Base-by-base conservation (phyloP, 2,888 invertebrate species). In the Galerucella pusilla region DNA sequence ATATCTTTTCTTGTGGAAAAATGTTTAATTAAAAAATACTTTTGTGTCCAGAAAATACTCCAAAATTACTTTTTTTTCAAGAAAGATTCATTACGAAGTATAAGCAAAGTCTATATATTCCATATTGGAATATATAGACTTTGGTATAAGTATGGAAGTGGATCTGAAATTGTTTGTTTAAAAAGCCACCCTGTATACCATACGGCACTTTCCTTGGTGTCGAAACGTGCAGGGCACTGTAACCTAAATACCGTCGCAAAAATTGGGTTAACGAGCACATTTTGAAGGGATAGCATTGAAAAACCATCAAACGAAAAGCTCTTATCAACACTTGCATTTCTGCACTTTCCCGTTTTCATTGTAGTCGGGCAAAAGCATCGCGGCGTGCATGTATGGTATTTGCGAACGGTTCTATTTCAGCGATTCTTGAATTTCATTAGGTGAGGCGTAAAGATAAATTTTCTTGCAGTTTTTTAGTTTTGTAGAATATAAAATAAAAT, bases 191-290 rank as follows among this genome's bases (percentile, higher is more conserved):
- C 35, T 61, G 35, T 61, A 61, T 61, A 61, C 2, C 57, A 20
- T 57, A 35, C 3, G 3, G 5, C 35, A 5, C 35, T 83, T 81
- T 82, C 84, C 83, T 84, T 84, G 84, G 85, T 84, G 79, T 82
- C 83, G 72, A 68, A 75, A 77, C 74, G 85, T 83, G 78, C 84
- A 77, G 76, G 82, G 83, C 81, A 85, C 86, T 80, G 80, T 83
- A 83, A 73, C 83, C 84, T 80, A 81, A 79, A 84, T 85, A 80
- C 80, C 78, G 42, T 65, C 54, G n/a, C 74, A 81, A 54, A 61
- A 75, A 80, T 78, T 83, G 78, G 83, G 84, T 82, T 83, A 83
- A 83, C 80, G 80, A 79, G 77, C 78, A 80, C 80, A 69, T 25
- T 12, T 46, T 63, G 46, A 28, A 75, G 64, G 57, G 65, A 74